These are phyloP conservation scores for Sitophilus oryzae DNA, from an alignment of 1,140 invertebrate genomes.

Conservation along the genomic window DNA sequence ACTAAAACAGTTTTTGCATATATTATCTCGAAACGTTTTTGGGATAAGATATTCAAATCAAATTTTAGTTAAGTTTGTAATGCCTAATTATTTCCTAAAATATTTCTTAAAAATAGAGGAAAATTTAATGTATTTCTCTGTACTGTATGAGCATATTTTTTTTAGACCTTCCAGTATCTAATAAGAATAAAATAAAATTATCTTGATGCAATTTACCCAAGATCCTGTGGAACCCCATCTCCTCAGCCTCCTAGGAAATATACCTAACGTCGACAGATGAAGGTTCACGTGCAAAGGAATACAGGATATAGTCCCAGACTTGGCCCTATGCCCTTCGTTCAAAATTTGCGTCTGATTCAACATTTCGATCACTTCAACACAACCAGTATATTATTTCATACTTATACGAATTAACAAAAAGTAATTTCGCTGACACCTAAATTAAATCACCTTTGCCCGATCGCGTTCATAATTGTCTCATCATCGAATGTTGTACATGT, in stretches of 20 bases:
- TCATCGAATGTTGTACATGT: too few species aligned
- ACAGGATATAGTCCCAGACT: conserved; percentile 45
- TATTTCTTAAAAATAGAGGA: too few species aligned
- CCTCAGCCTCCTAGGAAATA: conserved; percentile 55
- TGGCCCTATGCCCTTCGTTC: conserved; percentile 34
- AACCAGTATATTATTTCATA: neutral
- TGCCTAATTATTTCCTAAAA: too few species aligned
- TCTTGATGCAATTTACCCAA: conserved; percentile 51
- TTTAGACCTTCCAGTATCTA: too few species aligned
- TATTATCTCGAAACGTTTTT: too few species aligned
- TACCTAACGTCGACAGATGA: conserved; percentile 44
- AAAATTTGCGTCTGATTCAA: conserved; percentile 28
- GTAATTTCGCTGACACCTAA: too few species aligned
- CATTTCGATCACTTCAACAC: conserved; percentile 21
- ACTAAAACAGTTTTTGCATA: too few species aligned
- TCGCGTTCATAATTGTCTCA: too few species aligned
- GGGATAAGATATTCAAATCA: too few species aligned
- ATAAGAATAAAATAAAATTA: too few species aligned
- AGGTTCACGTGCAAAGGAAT: conserved; percentile 46
- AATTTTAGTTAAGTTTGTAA: too few species aligned
- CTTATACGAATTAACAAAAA: neutral
- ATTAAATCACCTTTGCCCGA: conserved; percentile 2
- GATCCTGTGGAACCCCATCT: conserved; percentile 65
- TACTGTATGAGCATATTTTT: neutral
- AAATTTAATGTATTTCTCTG: neutral